A percentile compares a stretch with the other conserved stretches of the same genome.
These are phyloP conservation scores for Rhinichthys klamathensis DNA, from an alignment of 2,113 vertebrate genomes.

Conservation along the genomic window DNA sequence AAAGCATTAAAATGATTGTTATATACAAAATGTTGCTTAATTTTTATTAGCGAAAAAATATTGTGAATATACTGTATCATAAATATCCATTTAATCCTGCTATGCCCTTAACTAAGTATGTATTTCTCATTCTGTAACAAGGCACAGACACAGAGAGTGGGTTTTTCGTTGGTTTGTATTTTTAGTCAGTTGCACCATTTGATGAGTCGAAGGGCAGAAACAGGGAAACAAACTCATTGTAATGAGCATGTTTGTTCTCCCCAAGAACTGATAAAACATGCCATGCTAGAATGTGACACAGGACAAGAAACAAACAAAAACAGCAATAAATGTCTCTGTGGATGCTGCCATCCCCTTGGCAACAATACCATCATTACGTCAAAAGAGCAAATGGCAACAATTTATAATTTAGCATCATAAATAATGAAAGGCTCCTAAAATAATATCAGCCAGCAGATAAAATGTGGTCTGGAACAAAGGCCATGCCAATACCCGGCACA, in stretches of 20 bases:
- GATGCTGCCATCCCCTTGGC: background rate
- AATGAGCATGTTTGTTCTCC: conserved; percentile 7
- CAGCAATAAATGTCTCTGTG: background rate
- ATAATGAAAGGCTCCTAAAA: conserved; percentile 40
- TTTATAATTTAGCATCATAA: conserved; percentile 29
- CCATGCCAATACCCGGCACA: background rate
- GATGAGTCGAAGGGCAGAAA: background rate
- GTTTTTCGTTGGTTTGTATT: conserved; percentile 8
- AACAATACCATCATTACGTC: background rate
- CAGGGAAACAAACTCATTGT: background rate
- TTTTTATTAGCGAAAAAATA: background rate
- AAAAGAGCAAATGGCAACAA: conserved; percentile 14
- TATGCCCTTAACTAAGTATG: background rate
- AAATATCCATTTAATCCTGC: background rate
- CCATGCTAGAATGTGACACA: conserved; percentile 3
- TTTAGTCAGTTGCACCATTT: background rate
- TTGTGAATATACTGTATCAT: background rate
- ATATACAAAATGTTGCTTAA: background rate
- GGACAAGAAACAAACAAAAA: background rate
- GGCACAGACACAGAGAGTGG: background rate
- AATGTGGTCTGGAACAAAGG: background rate
- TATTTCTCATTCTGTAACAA: background rate
- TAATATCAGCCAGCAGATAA: conserved; percentile 4
- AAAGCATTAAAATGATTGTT: background rate
- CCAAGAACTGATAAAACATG: background rate